Evolutionary conservation across 2,113 vertebrate genomes (phyloP).

Genomic region (Proterorhinus semilunaris): DNA sequence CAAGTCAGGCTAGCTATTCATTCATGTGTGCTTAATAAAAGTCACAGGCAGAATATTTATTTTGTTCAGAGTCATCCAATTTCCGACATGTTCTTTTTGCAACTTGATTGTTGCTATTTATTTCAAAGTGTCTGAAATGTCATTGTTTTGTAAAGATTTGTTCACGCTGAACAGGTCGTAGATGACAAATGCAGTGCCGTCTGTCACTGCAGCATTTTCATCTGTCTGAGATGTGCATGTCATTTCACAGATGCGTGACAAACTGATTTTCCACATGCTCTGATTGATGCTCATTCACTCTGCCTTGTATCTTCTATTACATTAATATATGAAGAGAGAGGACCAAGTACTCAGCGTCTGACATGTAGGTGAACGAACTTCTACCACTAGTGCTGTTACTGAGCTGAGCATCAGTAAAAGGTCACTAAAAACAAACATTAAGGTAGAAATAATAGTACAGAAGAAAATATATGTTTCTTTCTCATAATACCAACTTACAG

Average conservation of each 20-base stretch:
- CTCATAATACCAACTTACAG: too few relatives aligned
- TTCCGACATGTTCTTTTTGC: conserved; percentile 3
- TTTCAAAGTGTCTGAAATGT: conserved; percentile 28
- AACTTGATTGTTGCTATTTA: conserved; percentile 17
- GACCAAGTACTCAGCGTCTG: not conserved
- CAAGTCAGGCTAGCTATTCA: too few relatives aligned
- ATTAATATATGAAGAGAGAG: not conserved
- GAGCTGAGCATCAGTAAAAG: too few relatives aligned
- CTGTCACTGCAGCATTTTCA: conserved; percentile 35
- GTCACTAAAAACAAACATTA: too few relatives aligned
- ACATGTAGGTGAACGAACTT: not conserved
- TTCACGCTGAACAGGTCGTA: conserved; percentile 21
- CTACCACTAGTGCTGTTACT: too few relatives aligned
- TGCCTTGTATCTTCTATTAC: conserved; percentile 9
- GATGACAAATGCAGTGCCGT: conserved; percentile 40
- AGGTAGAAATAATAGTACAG: too few relatives aligned
- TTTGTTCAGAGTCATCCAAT: conserved; percentile 4
- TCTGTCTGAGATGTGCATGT: conserved; percentile 23
- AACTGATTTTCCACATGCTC: conserved; percentile 2
- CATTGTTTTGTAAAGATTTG: conserved; percentile 37
- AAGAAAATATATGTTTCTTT: too few relatives aligned
- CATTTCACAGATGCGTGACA: conserved; percentile 17
- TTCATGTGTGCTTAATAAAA: not conserved
- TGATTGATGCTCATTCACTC: conserved; percentile 15
- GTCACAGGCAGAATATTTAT: conserved; percentile 34